Base-by-base conservation (phyloP, 2,113 vertebrate genomes). In the Ahaetulla prasina region DNA sequence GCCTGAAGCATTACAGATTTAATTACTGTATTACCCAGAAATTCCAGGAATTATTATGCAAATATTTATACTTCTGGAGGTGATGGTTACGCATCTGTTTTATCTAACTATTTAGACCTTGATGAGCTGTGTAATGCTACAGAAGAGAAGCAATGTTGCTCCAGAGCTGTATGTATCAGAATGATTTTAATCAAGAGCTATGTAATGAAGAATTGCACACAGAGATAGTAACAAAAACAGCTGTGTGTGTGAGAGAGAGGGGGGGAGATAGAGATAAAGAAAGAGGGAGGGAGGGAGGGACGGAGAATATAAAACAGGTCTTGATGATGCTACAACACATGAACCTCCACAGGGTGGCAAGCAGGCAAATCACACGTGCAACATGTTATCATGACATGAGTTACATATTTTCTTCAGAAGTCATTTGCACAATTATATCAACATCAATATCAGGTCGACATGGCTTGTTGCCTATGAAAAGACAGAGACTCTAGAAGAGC, bases 41-140 rank as follows among this genome's bases (percentile, higher is more conserved):
- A 96, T 96, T 96, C 96, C 96, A 96, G 90, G 88, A 97, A 97
- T 94, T 94, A 63, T 93, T 96, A 95, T 96, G 96, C 91, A 97
- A 97, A 97, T 92, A 89, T 92, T 94, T 54, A 92, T 94, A 93
- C 63, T 95, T 92, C 86, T 94, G 92, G 94, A 97, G 92, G 50
- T 80, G 93, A 85, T 90, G 88, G 95, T 95, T 94, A 93, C 14
- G 18, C 1, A 91, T 74, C 55, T 94, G 93, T 87, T 85, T 93
- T 95, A 91, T 96, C 87, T 80, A 3, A 94, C 88, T 94, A 93
- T 94, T 23, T 92, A 86, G 91, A 91, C 89, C 85, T 95, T 96
- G 96, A 96, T 90, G 91, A 94, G 86, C 86, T 90, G 49, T 91
- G 6, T 89, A 96, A 94, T 27, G 60, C 49, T 50, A 90, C 49